Percentiles rank a stretch among this genome's conserved stretches.
These are phyloP conservation scores for Tridacna gigas DNA, from an alignment of 2,888 invertebrate genomes.

Conservation along the genomic window DNA sequence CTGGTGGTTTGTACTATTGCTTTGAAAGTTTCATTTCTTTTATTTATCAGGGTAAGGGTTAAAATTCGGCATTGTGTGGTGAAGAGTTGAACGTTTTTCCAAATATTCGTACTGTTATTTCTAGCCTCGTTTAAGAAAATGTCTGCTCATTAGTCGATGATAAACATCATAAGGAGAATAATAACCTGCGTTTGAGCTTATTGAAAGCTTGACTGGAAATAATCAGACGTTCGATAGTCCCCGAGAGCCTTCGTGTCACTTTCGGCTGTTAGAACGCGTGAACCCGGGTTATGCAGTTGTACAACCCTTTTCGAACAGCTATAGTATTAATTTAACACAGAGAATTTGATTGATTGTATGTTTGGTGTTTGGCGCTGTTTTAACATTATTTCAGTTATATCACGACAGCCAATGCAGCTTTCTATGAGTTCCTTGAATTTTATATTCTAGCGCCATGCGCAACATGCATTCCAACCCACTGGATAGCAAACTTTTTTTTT, in stretches of 20 bases:
- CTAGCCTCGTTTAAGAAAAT: slow-evolving; percentile 10
- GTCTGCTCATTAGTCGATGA: slow-evolving; percentile 18
- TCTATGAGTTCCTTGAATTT: no score
- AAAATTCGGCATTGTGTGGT: not conserved
- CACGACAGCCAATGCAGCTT: no score
- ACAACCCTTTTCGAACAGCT: not conserved
- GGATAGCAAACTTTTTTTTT: no score
- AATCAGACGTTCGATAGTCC: slow-evolving; percentile 41
- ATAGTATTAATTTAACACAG: no score
- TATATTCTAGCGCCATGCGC: no score
- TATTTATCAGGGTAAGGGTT: not conserved
- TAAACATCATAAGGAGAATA: slow-evolving; percentile 39
- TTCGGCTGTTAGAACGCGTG: slow-evolving; percentile 8
- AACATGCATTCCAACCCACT: no score
- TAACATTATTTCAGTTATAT: no score
- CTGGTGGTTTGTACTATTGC: no score
- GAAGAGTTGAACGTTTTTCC: slow-evolving; percentile 28
- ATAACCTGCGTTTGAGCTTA: slow-evolving; percentile 35
- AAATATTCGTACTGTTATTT: slow-evolving; percentile 32
- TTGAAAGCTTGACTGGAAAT: slow-evolving; percentile 43
- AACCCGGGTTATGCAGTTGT: slow-evolving; percentile 9
- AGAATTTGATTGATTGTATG: no score
- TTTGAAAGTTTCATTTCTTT: no score
- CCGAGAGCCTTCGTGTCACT: slow-evolving; percentile 48
- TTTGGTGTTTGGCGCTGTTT: no score